Base-by-base conservation (phyloP, 2,797 vertebrate genomes). In the Onychomys leucogaster region DNA sequence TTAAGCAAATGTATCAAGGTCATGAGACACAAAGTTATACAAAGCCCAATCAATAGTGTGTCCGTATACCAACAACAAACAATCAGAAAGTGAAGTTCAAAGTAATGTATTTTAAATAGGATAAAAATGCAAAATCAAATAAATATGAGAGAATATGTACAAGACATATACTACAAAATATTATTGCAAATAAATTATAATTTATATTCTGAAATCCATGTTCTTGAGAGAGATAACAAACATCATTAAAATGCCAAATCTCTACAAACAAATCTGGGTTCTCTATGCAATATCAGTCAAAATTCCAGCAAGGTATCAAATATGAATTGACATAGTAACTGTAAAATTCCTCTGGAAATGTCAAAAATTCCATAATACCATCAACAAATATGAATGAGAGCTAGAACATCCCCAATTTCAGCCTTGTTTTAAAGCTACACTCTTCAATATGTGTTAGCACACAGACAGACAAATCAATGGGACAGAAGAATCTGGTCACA, bases 81-180 rank as follows among this genome's bases (percentile, higher is more conserved):
- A 82, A 84, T 73, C 23, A 37, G 83, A 88, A 89, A 88, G 65
- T 88, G 8, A 83, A 82, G 57, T 92, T 69, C 65, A 84, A 89
- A 71, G 34, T 23, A 14, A 49, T 52, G 49, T n/a, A 89, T 84
- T 89, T 84, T 69, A 49, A 89, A 77, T 52, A 84, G 29, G 27
- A 92, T 59, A 63, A 84, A 52, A 37, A 89, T 41, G 55, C 65
- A 82, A 59, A 82, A 27, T 21, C 32, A 57, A n/a, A 37, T 57
- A 57, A 81, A 59, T 82, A 59, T 59, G 55, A 59, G 80, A 37
- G 59, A 59, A 82, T 59, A 59, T 59, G 10, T 59, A 8, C n/a
- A 25, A 81, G 78, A 37, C 5, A 59, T 41, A 41, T 12, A 25
- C 52, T 81, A 80, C 2, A 81, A 57, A 57, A 57, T 82, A 59